Conservation (phyloP, 2,113 vertebrate species). For the Nasalis larvatus region DNA sequence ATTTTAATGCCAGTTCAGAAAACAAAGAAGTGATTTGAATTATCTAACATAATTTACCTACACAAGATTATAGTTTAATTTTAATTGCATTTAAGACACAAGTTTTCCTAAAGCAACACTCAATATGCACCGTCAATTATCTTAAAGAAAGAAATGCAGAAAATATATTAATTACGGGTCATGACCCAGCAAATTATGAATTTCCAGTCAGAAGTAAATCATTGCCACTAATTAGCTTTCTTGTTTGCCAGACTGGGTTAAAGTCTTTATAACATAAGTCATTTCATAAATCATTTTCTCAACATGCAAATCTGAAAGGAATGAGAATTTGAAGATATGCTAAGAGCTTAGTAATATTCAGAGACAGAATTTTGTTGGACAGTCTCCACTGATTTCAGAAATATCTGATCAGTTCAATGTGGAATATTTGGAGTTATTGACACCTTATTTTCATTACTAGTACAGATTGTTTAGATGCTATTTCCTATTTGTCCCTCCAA, state of each 20-base stretch:
- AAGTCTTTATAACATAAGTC: constrained; percentile 79
- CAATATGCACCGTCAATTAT: constrained; percentile 82
- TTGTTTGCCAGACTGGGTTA: constrained; percentile 79
- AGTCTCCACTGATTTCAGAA: neutral
- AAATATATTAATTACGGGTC: constrained; percentile 85
- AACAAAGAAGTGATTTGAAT: constrained; percentile 57
- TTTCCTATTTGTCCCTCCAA: neutral
- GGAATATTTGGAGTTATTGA: neutral
- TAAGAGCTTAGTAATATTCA: neutral
- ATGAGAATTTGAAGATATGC: constrained; percentile 46
- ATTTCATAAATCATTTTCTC: constrained; percentile 75
- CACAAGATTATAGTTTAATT: constrained; percentile 70
- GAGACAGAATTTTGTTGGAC: neutral
- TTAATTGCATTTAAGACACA: constrained; percentile 81
- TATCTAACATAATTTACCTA: constrained; percentile 75
- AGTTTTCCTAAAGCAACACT: constrained; percentile 74
- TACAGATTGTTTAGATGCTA: neutral
- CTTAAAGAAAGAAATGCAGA: constrained; percentile 80
- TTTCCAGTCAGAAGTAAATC: constrained; percentile 83
- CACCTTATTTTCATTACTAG: neutral
- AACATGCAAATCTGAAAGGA: constrained; percentile 47
- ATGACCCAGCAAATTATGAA: constrained; percentile 83
- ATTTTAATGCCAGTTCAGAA: constrained; percentile 44
- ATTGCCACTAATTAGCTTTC: constrained; percentile 84
- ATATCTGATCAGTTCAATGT: neutral